phyloP scores from a whole-genome alignment of 2,888 invertebrate species.

The Amblyteles armatorius region DNA sequence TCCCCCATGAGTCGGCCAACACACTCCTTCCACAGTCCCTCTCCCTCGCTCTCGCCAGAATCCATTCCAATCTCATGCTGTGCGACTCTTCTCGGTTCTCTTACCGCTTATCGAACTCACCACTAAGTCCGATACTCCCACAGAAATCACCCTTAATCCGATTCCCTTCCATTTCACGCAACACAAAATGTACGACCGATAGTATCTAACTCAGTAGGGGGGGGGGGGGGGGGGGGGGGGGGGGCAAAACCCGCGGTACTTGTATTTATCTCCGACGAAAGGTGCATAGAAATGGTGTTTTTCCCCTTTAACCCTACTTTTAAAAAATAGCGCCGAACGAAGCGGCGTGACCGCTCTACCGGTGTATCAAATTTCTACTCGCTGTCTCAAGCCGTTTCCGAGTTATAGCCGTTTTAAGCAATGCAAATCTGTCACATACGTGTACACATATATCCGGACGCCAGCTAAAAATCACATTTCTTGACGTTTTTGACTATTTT shows the following conservation, averaged over 20 bases:
- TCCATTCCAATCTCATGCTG: slow-evolving; percentile 43
- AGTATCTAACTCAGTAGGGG: not conserved
- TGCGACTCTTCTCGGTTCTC: slow-evolving; percentile 29
- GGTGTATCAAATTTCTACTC: too few species aligned
- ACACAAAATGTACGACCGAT: not conserved
- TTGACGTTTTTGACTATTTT: too few species aligned
- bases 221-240: not conserved
- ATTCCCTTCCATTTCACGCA: slow-evolving; percentile 7
- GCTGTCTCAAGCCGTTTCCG: too few species aligned
- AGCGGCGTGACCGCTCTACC: too few species aligned
- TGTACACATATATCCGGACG: too few species aligned
- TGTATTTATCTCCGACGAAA: too few species aligned
- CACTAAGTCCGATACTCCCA: not conserved
- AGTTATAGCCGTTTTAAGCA: too few species aligned
- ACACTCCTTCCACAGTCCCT: slow-evolving; percentile 47
- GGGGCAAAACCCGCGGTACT: not conserved
- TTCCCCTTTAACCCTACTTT: too few species aligned
- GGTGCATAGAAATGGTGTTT: too few species aligned
- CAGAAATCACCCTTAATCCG: slow-evolving; percentile 15
- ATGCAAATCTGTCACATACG: too few species aligned
- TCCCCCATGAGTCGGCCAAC: slow-evolving; percentile 47
- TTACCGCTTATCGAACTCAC: slow-evolving; percentile 30
- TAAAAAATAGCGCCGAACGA: too few species aligned
- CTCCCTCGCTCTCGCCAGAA: slow-evolving; percentile 38
- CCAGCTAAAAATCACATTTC: too few species aligned